A percentile compares a stretch with the other conserved stretches of the same genome.
These are phyloP conservation scores for Sebastes jordani DNA, from an alignment of 2,797 vertebrate genomes.

Conservation along the genomic window DNA sequence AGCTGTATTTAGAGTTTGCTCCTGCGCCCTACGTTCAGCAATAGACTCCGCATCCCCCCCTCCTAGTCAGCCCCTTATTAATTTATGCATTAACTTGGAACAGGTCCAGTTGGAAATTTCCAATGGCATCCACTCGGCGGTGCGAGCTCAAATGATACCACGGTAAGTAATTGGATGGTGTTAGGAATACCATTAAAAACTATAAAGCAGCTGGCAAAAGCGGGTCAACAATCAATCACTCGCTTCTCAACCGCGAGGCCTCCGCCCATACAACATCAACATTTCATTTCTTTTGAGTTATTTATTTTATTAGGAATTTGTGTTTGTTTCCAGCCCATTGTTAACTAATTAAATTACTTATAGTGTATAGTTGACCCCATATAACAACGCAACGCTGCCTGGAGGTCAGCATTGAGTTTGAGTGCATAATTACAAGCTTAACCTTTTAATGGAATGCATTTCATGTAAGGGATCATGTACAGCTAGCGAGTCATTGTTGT, in stretches of 20 bases:
- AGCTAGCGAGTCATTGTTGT: too few relatives aligned
- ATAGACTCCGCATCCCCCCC: conserved; percentile 24
- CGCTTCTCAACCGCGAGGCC: not conserved
- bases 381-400: not conserved
- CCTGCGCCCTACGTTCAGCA: not conserved
- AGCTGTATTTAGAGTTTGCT: conserved; percentile 36
- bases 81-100: conserved; percentile 84
- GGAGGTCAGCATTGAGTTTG: not conserved
- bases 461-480: too few relatives aligned
- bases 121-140: conserved; percentile 51
- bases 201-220: conserved; percentile 49
- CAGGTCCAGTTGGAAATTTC: conserved; percentile 71
- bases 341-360: not conserved
- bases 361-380: not conserved
- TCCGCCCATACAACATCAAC: conserved; percentile 29
- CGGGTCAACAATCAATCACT: conserved; percentile 72
- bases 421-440: not conserved
- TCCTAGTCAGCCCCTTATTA: conserved; percentile 55
- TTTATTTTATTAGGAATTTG: conserved; percentile 45
- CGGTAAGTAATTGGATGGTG: conserved; percentile 78
- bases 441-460: not conserved
- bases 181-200: conserved; percentile 74
- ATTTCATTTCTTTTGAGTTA: conserved; percentile 49
- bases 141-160: conserved; percentile 67
- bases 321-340: not conserved